These are phyloP conservation scores for Rhopalosiphum padi DNA, from an alignment of 1,140 invertebrate species.

Conservation along the genomic window DNA sequence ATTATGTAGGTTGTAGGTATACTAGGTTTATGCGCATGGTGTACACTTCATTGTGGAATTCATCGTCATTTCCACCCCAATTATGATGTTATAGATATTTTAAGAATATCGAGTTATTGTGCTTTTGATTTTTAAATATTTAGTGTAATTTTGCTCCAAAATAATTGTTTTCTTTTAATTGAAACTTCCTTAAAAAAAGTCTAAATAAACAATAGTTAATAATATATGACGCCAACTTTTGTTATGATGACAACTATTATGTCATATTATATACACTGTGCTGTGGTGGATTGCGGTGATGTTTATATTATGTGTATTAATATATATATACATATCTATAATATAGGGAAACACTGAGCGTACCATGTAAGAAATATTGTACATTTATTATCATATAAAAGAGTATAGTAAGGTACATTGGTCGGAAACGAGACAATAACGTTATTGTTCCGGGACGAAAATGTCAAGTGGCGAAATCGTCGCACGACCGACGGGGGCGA, in stretches of 20 bases:
- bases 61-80: not conserved
- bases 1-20: not conserved
- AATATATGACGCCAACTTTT: not conserved
- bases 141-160: not conserved
- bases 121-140: too few relatives aligned
- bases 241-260: not conserved
- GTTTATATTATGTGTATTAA: not conserved
- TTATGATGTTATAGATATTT: not conserved
- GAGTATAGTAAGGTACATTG: not conserved
- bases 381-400: not conserved
- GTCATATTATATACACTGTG: too few relatives aligned
- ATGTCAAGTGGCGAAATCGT: constrained; percentile 10
- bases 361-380: not conserved
- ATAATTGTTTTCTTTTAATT: not conserved
- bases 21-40: not conserved
- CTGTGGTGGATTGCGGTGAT: not conserved
- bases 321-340: not conserved
- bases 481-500: not conserved
- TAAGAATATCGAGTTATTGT: not conserved
- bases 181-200: not conserved
- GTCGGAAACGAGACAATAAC: constrained; percentile 1
- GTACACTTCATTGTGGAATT: not conserved
- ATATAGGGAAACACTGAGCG: not conserved
- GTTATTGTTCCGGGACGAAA: constrained; percentile 28
- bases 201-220: too few relatives aligned